Base-by-base conservation (phyloP, 2,888 invertebrate genomes). In the Caprella mutica region DNA sequence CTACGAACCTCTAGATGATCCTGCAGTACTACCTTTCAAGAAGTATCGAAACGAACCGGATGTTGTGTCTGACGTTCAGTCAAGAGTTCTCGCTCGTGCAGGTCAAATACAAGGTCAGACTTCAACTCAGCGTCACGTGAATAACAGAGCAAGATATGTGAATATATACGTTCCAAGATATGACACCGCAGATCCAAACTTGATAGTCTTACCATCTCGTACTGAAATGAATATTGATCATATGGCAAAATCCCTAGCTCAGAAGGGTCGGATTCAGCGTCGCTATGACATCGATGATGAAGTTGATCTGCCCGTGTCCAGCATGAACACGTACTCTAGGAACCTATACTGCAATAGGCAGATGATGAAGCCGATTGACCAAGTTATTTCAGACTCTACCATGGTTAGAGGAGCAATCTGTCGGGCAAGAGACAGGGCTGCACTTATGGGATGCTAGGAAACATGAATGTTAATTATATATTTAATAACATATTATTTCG, bases 191-290 rank as follows among this genome's bases (percentile, higher is more conserved):
- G 60, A 60, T 52, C 26, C 24, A 5, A 58, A 56, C 35, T 43
- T 64, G 4, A 33, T 55, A 17, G 64, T 58, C 14, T 44, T 43
- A 14, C 55, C 59, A 19, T 55, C 64, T 2, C 46, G 46, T 17
- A 58, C 58, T n/a, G 64, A 64, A 30, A 17, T 50, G 33, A 64
- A 60, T 54, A 64, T 64, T 24, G 64, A 60, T 51, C 46, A 56
- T 54, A 64, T 64, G 64, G 64, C 64, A 24, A 60, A 56, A 44
- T 50, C 60, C 21, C 55, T 64, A 19, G 64, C 64, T 9, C 19
- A 48, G 2, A 58, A 40, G 29, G 55, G 64, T 38, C 43, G 48
- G 26, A 54, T 39, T 24, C 48, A 53, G 21, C 58, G 64, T 4
- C 55, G 58, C 29, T 64, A 43, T 38, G 60, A 58, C 21, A 52